These are phyloP conservation scores for Acronicta aceris DNA, from an alignment of 2,888 invertebrate genomes.

Conservation along the genomic window DNA sequence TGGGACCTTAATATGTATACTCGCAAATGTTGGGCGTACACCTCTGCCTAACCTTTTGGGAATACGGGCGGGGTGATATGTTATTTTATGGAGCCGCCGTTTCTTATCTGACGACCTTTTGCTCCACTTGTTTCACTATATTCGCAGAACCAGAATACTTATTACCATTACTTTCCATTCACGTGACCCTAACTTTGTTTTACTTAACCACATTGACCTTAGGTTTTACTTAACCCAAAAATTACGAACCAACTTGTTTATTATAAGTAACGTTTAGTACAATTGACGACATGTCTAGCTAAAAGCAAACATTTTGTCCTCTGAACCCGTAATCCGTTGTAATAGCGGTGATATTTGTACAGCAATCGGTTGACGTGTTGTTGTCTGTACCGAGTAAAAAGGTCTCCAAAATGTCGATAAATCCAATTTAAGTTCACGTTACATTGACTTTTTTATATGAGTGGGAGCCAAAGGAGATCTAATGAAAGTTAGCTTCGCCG, in stretches of 20 bases:
- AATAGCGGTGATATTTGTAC: no score
- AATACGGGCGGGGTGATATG: no score
- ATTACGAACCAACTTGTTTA: constrained; percentile 20
- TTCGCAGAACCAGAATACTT: constrained; percentile 5
- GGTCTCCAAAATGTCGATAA: constrained; percentile 57
- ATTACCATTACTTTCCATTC: constrained; percentile 7
- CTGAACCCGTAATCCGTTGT: no score
- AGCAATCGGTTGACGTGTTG: no score
- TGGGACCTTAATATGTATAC: no score
- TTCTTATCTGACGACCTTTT: background rate
- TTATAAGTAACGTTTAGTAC: constrained; percentile 39
- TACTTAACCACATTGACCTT: constrained; percentile 24
- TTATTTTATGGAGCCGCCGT: no score
- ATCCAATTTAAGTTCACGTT: constrained; percentile 62
- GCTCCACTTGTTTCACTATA: background rate
- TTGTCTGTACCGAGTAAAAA: constrained; percentile 24
- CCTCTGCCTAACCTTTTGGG: no score
- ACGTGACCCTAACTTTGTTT: background rate
- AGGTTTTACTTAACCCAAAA: constrained; percentile 13
- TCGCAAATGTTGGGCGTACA: no score
- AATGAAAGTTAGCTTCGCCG: constrained; percentile 65
- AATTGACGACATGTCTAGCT: no score
- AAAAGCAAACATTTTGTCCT: no score
- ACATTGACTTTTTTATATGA: constrained; percentile 70
- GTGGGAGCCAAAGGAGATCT: constrained; percentile 55